Evolutionary conservation across 1,140 invertebrate genomes (phyloP), one percentile per base, ranked within the genome.

Genomic region (Solen grandis): DNA sequence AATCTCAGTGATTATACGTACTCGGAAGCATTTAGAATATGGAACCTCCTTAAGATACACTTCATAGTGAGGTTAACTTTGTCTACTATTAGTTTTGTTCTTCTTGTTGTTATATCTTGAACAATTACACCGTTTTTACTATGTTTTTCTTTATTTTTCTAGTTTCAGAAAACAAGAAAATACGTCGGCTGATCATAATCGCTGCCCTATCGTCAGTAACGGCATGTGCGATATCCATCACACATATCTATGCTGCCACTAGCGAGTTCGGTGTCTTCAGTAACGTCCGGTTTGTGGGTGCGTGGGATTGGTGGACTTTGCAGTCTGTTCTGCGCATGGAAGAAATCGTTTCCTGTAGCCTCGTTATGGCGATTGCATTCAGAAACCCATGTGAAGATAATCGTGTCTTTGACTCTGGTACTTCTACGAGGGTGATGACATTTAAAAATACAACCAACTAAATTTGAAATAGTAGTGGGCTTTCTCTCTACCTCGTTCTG

Each of bases 241-340:
- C 81, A 5, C 75, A 85, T 66, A 22, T 83, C 22, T 85, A 85
- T 62, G 65, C 81, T 5, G 60, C 74, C 27, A 46, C 60, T 33
- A 73, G 76, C 27, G 50, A 80, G 25, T 83, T 85, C 46, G 84
- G 84, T 31, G 66, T 83, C 4, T 85, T 72, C 65, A 80, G 73
- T 82, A 33, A 59, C 50, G 75, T 74, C 72, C 52, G 3, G 14
- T 69, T 74, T 74, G 81, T 83, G 0, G 65, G 81, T 10, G 55
- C 84, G 1, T 85, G 84, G 84, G 35, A 63, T 36, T 85, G 78
- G 81, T 85, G 84, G 84, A 66, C 46, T 10, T 50, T 85, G 31
- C 84, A 85, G 54, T 73, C 84, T n/a, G 14, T 79, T 25, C 25
- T 80, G 10, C 46, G 84, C 46, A 31, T 66, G 3, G 83, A 78